phyloP scores from a whole-genome alignment of 2,113 vertebrate genomes.

The Morphnarchus princeps region DNA sequence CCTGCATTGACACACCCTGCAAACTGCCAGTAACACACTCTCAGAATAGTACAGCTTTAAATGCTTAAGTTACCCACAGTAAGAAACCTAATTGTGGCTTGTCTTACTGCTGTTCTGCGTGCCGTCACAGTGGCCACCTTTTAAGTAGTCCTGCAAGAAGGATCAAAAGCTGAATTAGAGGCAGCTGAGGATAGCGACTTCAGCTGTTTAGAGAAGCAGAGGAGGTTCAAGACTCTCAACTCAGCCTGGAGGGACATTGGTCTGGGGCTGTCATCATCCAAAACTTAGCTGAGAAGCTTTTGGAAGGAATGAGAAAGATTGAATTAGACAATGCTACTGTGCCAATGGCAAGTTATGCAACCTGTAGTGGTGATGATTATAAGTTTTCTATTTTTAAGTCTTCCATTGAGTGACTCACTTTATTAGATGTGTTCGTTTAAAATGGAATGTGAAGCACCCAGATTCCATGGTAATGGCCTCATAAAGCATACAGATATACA shows the following conservation, averaged over 20 bases:
- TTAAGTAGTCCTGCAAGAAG: accelerated
- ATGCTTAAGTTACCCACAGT: accelerated
- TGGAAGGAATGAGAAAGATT: background rate
- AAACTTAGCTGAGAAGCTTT: background rate
- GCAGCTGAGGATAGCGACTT: background rate
- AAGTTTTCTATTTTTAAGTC: slow-evolving; percentile 44
- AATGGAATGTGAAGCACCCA: slow-evolving; percentile 16
- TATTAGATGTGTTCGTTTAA: slow-evolving; percentile 19
- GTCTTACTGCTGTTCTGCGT: background rate
- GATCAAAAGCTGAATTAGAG: background rate
- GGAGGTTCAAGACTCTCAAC: accelerated
- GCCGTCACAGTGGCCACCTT: background rate
- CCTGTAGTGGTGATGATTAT: background rate
- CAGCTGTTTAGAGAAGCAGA: background rate
- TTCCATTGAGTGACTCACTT: slow-evolving; percentile 46
- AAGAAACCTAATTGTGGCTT: accelerated
- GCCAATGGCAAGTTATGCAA: background rate
- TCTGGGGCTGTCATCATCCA: background rate
- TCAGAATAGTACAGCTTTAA: accelerated
- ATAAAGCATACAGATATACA: background rate
- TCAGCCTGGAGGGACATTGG: accelerated
- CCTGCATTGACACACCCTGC: background rate
- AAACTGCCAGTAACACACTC: accelerated
- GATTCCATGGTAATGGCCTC: slow-evolving; percentile 60
- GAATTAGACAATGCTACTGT: background rate